Evolutionary conservation across 37 sponge, comb jelly and placozoan genomes (phyloP).

Genomic region (Mnemiopsis leidyi): DNA sequence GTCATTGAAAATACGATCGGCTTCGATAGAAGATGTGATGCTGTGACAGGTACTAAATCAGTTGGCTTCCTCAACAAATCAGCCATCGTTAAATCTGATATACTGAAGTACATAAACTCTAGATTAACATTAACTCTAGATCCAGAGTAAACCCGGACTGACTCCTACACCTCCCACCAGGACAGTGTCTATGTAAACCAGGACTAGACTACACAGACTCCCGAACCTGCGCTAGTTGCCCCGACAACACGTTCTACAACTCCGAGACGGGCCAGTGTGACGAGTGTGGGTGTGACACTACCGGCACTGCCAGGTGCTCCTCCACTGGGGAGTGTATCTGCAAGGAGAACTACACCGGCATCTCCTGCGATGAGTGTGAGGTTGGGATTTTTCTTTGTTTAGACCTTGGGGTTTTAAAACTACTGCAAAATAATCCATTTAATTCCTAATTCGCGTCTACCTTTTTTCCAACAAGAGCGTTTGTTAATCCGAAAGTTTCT

Average conservation of each 20-base stretch:
- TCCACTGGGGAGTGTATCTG: slow-evolving; percentile 28
- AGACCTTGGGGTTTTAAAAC: too few species aligned
- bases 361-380: slow-evolving; percentile 46
- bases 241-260: slow-evolving; percentile 18
- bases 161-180: background rate
- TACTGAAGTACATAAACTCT: too few species aligned
- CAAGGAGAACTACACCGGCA: slow-evolving; percentile 51
- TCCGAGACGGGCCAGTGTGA: background rate
- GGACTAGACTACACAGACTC: slow-evolving; percentile 12
- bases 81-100: too few species aligned
- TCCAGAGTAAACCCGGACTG: too few species aligned
- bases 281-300: slow-evolving; percentile 31
- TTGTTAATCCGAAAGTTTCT: too few species aligned
- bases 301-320: slow-evolving; percentile 4
- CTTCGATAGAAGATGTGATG: background rate
- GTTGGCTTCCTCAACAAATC: background rate
- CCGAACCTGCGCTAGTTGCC: slow-evolving; percentile 24
- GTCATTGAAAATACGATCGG: background rate
- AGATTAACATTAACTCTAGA: background rate
- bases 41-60: slow-evolving; percentile 6
- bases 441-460: too few species aligned
- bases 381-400: background rate
- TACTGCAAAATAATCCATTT: too few species aligned
- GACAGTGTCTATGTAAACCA: slow-evolving; percentile 43
- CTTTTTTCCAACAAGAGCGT: too few species aligned